These are phyloP conservation scores for Pempheris klunzingeri DNA, from an alignment of 2,797 vertebrate genomes.

Conservation along the genomic window DNA sequence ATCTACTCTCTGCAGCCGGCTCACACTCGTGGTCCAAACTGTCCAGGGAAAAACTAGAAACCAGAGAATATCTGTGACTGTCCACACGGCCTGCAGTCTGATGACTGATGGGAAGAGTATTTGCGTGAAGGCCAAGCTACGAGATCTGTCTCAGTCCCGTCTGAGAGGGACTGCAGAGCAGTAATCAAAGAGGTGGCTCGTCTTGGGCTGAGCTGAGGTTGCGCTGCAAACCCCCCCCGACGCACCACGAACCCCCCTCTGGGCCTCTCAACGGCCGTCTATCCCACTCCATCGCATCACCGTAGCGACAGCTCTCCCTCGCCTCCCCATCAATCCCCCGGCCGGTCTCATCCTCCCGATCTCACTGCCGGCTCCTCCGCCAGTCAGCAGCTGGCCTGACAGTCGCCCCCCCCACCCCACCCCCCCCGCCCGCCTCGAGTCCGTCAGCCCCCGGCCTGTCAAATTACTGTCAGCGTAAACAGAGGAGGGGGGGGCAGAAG, in stretches of 20 bases:
- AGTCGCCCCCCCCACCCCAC: slow-evolving; percentile 83
- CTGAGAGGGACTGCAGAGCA: slow-evolving; percentile 58
- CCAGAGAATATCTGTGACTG: slow-evolving; percentile 44
- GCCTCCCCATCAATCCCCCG: slow-evolving; percentile 77
- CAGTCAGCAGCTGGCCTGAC: slow-evolving; percentile 84
- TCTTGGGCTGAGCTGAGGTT: slow-evolving; percentile 63
- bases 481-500: slow-evolving; percentile 40
- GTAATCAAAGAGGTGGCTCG: slow-evolving; percentile 72
- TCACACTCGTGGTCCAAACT: slow-evolving; percentile 56
- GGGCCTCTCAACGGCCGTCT: slow-evolving; percentile 72
- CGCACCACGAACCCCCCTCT: slow-evolving; percentile 44
- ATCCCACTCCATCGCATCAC: slow-evolving; percentile 76
- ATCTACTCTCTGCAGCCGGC: slow-evolving; percentile 54
- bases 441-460: slow-evolving; percentile 83
- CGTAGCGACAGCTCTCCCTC: slow-evolving; percentile 71
- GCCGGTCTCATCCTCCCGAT: slow-evolving; percentile 78
- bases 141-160: slow-evolving; percentile 59
- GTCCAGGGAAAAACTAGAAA: slow-evolving; percentile 23
- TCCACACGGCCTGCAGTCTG: slow-evolving; percentile 46
- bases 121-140: slow-evolving; percentile 62
- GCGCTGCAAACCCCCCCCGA: slow-evolving; percentile 40
- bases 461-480: slow-evolving; percentile 84
- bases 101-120: slow-evolving; percentile 72
- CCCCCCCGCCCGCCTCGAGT: slow-evolving; percentile 81
- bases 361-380: slow-evolving; percentile 77